Evolutionary conservation across 2,888 invertebrate species (phyloP).

Genomic region (Diloba caeruleocephala): DNA sequence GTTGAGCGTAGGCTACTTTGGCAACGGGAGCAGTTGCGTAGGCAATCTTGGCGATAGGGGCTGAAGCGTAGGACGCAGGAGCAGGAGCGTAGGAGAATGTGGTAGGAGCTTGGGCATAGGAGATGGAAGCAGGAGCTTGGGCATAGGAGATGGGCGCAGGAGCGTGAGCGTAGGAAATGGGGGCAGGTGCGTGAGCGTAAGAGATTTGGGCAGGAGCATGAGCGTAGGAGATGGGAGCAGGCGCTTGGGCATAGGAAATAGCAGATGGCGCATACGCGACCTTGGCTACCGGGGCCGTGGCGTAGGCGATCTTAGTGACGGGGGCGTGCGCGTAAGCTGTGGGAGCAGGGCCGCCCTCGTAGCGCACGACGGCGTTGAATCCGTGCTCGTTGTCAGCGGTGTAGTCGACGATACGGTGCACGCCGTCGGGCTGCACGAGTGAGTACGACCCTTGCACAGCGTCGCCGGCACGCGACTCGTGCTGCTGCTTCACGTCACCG

Average conservation of each 20-base stretch:
- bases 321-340: too few relatives aligned
- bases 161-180: slow-evolving; percentile 51
- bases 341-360: slow-evolving; percentile 77
- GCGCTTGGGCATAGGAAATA: slow-evolving; percentile 58
- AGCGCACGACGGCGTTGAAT: slow-evolving; percentile 83
- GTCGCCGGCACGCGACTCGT: slow-evolving; percentile 81
- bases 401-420: slow-evolving; percentile 83
- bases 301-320: slow-evolving; percentile 53
- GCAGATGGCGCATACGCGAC: too few relatives aligned
- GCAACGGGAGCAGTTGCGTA: slow-evolving; percentile 57
- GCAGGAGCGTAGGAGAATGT: slow-evolving; percentile 64
- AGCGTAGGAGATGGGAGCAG: slow-evolving; percentile 69
- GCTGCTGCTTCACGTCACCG: slow-evolving; percentile 84
- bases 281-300: slow-evolving; percentile 64
- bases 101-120: slow-evolving; percentile 50
- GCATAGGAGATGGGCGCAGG: slow-evolving; percentile 55
- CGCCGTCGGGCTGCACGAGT: slow-evolving; percentile 83
- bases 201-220: slow-evolving; percentile 68
- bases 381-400: slow-evolving; percentile 80
- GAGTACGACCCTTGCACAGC: slow-evolving; percentile 84
- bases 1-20: slow-evolving; percentile 60
- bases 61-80: slow-evolving; percentile 68
- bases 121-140: slow-evolving; percentile 51
- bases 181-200: slow-evolving; percentile 61
- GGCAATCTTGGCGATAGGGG: slow-evolving; percentile 59